Base-by-base conservation (phyloP, 2,797 vertebrate species). In the Anomalospiza imberbis region DNA sequence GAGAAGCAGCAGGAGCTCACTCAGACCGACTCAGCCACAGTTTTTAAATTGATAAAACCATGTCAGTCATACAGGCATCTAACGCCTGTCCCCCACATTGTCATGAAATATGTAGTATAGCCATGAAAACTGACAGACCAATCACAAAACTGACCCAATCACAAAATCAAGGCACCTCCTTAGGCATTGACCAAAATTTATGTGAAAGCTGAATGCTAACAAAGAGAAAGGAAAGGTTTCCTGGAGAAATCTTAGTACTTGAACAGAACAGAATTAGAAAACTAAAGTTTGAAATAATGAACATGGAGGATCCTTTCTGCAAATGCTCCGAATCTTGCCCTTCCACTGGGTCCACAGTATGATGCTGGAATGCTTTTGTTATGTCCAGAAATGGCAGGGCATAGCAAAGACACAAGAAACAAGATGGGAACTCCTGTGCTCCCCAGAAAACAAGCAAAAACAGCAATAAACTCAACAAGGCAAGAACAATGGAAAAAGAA, bases 251-350 rank as follows among this genome's bases (percentile, higher is more conserved):
- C 28, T 38, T 44, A 5, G 24, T 34, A 57, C 32, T 71, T 40
- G 7, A 77, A 60, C 20, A 54, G 34, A 82, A 47, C 3, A 86
- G 42, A 79, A 76, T 42, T 31, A 70, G 31, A 79, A 58, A 80
- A 74, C 40, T 13, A 7, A 78, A 54, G 5, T 71, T 48, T 62
- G 11, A 80, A 77, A 75, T 47, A 45, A 73, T 50, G 7, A 65
- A 54, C 6, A 7, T 11, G 28, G 25, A 0, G 0, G 8, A 9
- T 67, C 11, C 4, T 61, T 80, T 47, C 44, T 24, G 26, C 17
- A 57, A 19, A 29, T 47, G 36, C 19, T 85, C 34, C 34, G 48
- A 50, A 65, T 79, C 74, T 65, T 74, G 21, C 45, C 11, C 17
- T 85, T 51, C 22, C 3, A 0, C 24, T 21, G 6, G 10, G 8